Percentiles rank a stretch among this genome's conserved stretches.
Evolutionary conservation across 2,888 invertebrate species (phyloP).

Genomic region (Melangyna quadrimaculata): DNA sequence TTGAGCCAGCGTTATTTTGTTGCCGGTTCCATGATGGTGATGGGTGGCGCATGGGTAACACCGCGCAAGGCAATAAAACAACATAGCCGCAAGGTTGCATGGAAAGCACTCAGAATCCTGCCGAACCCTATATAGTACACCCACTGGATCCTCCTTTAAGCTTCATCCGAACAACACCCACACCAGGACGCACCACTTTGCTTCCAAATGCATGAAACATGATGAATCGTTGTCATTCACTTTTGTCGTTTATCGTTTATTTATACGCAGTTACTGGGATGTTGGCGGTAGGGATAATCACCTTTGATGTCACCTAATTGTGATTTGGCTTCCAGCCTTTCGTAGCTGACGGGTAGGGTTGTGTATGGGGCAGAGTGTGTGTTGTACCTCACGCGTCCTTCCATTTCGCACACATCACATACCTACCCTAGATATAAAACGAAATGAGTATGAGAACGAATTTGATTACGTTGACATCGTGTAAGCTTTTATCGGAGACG

Average conservation of each 20-base stretch:
- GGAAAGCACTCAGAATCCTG: slow-evolving; percentile 42
- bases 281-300: slow-evolving; percentile 68
- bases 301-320: slow-evolving; percentile 72
- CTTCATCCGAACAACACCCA: neutral
- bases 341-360: neutral
- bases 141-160: neutral
- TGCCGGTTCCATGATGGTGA: neutral
- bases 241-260: slow-evolving; percentile 68
- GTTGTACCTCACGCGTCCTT: neutral
- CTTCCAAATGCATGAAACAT: slow-evolving; percentile 57
- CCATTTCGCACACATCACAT: neutral
- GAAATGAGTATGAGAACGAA: slow-evolving; percentile 24
- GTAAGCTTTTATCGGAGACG: slow-evolving; percentile 36
- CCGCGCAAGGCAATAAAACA: slow-evolving; percentile 51
- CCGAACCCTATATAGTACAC: no score
- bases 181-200: neutral
- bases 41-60: neutral
- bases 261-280: slow-evolving; percentile 46
- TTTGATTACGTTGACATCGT: slow-evolving; percentile 64
- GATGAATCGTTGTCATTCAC: slow-evolving; percentile 69
- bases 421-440: neutral
- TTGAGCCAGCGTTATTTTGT: slow-evolving; percentile 1
- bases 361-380: neutral
- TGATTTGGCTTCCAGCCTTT: slow-evolving; percentile 65
- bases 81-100: slow-evolving; percentile 62